Evolutionary conservation across 2,888 invertebrate genomes (phyloP).

Genomic region (Stenoptilia bipunctidactyla): DNA sequence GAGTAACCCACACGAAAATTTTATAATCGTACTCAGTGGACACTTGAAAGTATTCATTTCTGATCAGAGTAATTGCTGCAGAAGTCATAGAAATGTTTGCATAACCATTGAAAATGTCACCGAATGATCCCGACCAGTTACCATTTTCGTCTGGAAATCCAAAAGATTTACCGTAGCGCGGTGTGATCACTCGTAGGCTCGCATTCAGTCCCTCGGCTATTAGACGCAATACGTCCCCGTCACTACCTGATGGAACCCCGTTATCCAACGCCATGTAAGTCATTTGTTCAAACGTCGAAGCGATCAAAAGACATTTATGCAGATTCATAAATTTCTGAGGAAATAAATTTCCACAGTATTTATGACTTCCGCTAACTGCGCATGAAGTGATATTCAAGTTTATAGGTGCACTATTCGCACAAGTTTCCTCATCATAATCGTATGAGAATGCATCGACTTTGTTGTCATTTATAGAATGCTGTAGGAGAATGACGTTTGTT

Average conservation of each 20-base stretch:
- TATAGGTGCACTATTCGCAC: slow-evolving; percentile 25
- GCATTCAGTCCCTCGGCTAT: slow-evolving; percentile 32
- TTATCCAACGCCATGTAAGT: slow-evolving; percentile 38
- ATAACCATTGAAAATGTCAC: slow-evolving; percentile 29
- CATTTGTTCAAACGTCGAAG: slow-evolving; percentile 38
- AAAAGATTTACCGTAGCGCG: slow-evolving; percentile 21
- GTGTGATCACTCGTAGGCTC: slow-evolving; percentile 26
- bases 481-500: slow-evolving; percentile 30
- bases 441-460: slow-evolving; percentile 12
- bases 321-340: slow-evolving; percentile 30
- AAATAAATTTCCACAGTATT: slow-evolving; percentile 15
- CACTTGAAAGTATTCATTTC: slow-evolving; percentile 39
- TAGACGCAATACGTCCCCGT: slow-evolving; percentile 34
- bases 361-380: slow-evolving; percentile 18
- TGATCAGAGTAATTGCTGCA: slow-evolving; percentile 26
- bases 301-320: slow-evolving; percentile 25
- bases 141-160: slow-evolving; percentile 25
- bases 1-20: slow-evolving; percentile 34
- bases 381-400: slow-evolving; percentile 19
- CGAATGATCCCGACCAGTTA: slow-evolving; percentile 45
- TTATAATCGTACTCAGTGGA: slow-evolving; percentile 36
- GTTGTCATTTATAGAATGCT: slow-evolving; percentile 4
- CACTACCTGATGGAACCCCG: slow-evolving; percentile 26
- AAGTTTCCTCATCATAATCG: slow-evolving; percentile 11
- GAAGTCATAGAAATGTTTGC: slow-evolving; percentile 33